phyloP scores from a whole-genome alignment of 2,888 invertebrate genomes.

The Rhorus exstirpatorius region DNA sequence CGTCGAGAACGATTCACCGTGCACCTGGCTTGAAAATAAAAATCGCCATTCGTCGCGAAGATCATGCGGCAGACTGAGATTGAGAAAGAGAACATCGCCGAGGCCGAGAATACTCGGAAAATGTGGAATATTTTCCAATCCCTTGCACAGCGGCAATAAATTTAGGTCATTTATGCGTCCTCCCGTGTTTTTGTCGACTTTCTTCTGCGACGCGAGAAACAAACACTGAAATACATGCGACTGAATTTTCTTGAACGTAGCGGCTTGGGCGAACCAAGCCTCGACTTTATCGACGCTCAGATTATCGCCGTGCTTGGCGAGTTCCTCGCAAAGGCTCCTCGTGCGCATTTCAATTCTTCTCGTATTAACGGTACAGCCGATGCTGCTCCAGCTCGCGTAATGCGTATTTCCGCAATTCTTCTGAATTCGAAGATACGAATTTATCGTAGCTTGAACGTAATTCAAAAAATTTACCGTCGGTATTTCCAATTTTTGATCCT shows the following conservation, averaged over 20 bases:
- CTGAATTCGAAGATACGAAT: conserved; percentile 91
- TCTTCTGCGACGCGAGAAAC: conserved; percentile 87
- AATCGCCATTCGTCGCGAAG: conserved; percentile 94
- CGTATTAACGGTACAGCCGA: conserved; percentile 88
- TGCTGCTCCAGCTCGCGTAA: conserved; percentile 88
- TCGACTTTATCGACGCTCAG: conserved; percentile 86
- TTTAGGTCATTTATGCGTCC: conserved; percentile 86
- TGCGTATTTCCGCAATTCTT: conserved; percentile 87
- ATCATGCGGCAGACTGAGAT: conserved; percentile 92
- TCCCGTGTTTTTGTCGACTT: conserved; percentile 84
- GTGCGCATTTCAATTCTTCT: conserved; percentile 88
- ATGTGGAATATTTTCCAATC: conserved; percentile 91
- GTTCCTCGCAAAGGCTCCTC: conserved; percentile 87
- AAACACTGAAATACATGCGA: conserved; percentile 87
- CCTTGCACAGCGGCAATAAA: conserved; percentile 87
- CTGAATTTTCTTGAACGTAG: conserved; percentile 86
- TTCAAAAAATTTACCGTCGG: conserved; percentile 85
- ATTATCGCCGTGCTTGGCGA: conserved; percentile 84
- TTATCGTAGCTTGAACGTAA: conserved; percentile 92
- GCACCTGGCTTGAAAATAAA: conserved; percentile 94
- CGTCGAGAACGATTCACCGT: conserved; percentile 96
- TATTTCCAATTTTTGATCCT: conserved; percentile 81
- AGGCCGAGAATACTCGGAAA: conserved; percentile 92
- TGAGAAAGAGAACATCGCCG: conserved; percentile 93
- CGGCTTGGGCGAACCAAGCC: conserved; percentile 86